These are phyloP conservation scores for Rutpela maculata DNA, from an alignment of 2,888 invertebrate species.

Conservation along the genomic window DNA sequence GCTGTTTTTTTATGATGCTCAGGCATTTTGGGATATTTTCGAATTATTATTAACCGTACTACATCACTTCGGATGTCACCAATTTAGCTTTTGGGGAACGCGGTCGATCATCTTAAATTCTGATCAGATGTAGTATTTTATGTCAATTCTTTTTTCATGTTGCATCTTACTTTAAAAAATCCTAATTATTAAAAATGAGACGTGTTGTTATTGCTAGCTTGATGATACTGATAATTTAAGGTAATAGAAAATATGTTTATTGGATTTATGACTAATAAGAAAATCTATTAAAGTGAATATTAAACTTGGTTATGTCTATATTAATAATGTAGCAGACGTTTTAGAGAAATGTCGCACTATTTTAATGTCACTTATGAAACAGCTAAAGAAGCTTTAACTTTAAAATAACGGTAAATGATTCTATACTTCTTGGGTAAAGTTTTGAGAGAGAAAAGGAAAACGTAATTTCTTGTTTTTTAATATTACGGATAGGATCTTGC, in stretches of 20 bases:
- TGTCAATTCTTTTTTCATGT: neutral
- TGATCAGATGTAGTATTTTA: constrained; percentile 25
- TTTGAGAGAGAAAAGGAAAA: too few relatives aligned
- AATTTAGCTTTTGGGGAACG: constrained; percentile 14
- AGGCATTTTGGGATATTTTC: constrained; percentile 39
- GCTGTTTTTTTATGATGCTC: constrained; percentile 40
- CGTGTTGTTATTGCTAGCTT: neutral
- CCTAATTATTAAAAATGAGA: constrained; percentile 25
- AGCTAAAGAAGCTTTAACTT: neutral
- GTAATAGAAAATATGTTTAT: constrained; percentile 6
- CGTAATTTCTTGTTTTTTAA: too few relatives aligned
- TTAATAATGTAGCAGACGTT: constrained; percentile 28
- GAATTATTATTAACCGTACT: constrained; percentile 39
- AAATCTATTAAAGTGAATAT: constrained; percentile 6
- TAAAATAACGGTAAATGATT: neutral
- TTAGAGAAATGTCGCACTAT: constrained; percentile 8
- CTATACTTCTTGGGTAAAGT: too few relatives aligned
- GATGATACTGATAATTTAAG: neutral
- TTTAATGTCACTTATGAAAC: constrained; percentile 17
- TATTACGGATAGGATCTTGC: too few relatives aligned
- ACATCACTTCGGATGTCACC: constrained; percentile 28
- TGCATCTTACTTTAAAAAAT: constrained; percentile 16
- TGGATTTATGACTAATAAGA: constrained; percentile 3
- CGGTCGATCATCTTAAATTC: constrained; percentile 5
- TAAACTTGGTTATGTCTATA: constrained; percentile 19